Conservation (phyloP, 2,113 vertebrate genomes). For the Stictonetta naevosa region DNA sequence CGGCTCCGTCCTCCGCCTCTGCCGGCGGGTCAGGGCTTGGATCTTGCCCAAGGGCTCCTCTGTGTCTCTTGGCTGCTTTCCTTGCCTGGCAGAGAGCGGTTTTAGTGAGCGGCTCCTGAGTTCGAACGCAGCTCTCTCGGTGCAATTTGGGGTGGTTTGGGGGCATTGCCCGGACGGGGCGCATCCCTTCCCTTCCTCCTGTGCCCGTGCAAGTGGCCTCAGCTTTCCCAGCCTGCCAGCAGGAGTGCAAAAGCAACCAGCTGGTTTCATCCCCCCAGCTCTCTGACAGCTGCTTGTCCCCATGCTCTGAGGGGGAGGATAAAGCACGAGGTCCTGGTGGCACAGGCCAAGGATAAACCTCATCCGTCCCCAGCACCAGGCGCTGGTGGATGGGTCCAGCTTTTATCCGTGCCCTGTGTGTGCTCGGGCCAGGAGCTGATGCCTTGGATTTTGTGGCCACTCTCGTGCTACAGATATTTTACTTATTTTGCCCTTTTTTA, state of each 20-base stretch:
- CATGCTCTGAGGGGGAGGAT: background rate
- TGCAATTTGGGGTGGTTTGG: background rate
- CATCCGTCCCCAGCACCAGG: accelerated
- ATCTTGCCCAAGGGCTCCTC: background rate
- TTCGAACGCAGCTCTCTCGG: background rate
- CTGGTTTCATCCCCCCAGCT: background rate
- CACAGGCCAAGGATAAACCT: background rate
- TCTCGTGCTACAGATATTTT: background rate
- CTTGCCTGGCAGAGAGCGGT: background rate
- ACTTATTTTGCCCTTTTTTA: background rate
- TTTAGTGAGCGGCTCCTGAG: background rate
- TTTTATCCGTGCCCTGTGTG: background rate
- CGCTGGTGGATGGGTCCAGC: background rate
- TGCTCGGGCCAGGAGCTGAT: background rate
- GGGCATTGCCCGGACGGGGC: background rate
- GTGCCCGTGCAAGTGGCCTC: accelerated
- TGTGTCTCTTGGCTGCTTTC: background rate
- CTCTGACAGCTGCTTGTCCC: background rate
- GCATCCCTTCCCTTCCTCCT: background rate
- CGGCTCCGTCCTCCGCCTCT: background rate
- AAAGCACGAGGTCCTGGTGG: background rate
- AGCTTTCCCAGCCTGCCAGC: background rate
- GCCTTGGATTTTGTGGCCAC: background rate
- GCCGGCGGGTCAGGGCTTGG: background rate
- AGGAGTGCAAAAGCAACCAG: background rate